These are phyloP conservation scores for Hydrozoanthus gracilis DNA, from an alignment of 92 coral and sea anemone genomes.

Conservation along the genomic window DNA sequence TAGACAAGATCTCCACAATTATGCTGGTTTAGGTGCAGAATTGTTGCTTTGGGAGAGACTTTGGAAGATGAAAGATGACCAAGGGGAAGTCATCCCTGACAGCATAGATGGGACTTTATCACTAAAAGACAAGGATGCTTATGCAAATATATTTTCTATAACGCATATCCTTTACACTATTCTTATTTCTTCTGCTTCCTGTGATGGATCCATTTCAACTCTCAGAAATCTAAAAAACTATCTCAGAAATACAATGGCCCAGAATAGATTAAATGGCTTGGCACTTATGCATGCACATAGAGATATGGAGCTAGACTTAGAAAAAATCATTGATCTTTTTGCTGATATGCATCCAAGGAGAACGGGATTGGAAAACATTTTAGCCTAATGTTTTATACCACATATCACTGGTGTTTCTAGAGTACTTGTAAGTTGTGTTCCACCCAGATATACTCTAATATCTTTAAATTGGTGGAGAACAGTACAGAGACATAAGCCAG, in stretches of 20 bases:
- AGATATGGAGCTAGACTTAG: slow-evolving; percentile 62
- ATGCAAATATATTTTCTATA: slow-evolving; percentile 64
- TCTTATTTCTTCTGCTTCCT: slow-evolving; percentile 70
- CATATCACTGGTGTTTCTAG: too few species aligned
- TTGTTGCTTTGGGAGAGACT: slow-evolving; percentile 65
- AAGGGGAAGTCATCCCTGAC: slow-evolving; percentile 66
- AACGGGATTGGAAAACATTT: slow-evolving; percentile 60
- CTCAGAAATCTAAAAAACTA: slow-evolving; percentile 65
- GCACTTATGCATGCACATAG: slow-evolving; percentile 72
- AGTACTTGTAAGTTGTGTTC: slow-evolving; percentile 75
- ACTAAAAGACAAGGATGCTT: slow-evolving; percentile 62
- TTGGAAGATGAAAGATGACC: slow-evolving; percentile 51
- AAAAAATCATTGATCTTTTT: slow-evolving; percentile 57
- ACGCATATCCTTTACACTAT: slow-evolving; percentile 66
- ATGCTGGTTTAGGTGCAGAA: slow-evolving; percentile 67
- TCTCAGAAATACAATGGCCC: slow-evolving; percentile 69
- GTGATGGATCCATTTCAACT: slow-evolving; percentile 71
- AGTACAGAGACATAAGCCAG: slow-evolving; percentile 65
- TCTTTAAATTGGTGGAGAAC: slow-evolving; percentile 76
- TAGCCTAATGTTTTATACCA: slow-evolving; percentile 9
- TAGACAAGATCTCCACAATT: slow-evolving; percentile 63
- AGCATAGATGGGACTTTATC: slow-evolving; percentile 59
- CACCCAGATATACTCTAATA: slow-evolving; percentile 47
- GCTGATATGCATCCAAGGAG: slow-evolving; percentile 69
- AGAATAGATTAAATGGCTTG: slow-evolving; percentile 70